Base-by-base conservation (phyloP, 1,140 invertebrate genomes). In the Polypedilum pembai region DNA sequence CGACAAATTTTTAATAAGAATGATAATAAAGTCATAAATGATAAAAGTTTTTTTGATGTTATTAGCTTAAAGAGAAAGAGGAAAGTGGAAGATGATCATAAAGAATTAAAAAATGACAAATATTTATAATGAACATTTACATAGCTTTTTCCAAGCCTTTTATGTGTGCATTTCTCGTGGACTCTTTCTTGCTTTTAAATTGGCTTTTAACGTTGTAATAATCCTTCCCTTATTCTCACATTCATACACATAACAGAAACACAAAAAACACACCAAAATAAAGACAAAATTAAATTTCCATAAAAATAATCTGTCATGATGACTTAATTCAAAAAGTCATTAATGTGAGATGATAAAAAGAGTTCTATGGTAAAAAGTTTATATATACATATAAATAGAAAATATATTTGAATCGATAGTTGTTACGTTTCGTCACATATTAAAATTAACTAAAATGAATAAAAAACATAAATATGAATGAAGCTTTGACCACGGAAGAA, bases 121-220 rank as follows among this genome's bases (percentile, higher is more conserved):
- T 33, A 33, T 33, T 33, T 33, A 33, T 33, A 33, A 33, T 33
- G n/a, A 12, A 56, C 45, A 56, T 56, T 56, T 56, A 69, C 8
- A 69, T 69, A 69, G 65, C 65, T 69, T 69, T 56, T 69, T 69
- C 65, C 65, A 20, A 69, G 65, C 65, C 65, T 69, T 69, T 69
- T 69, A 20, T 69, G 65, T 69, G 65, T 69, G 65, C 65, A 69
- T 69, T 69, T 69, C 65, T 69, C 65, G 17, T 69, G 17, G 17
- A 69, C 20, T 69, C 65, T 21, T 69, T 69, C 65, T 21, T 69
- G 65, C 65, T 69, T 69, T 69, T 69, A 8, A 56, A 56, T 56
- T 56, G 45, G 45, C 45, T 56, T 56, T 56, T 20, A 69, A 69
- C 65, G 65, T 69, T 69, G 65, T 69, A 69, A 69, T 18, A 56